These are phyloP conservation scores for Nudaria mundana DNA, from an alignment of 2,888 invertebrate genomes.

Conservation along the genomic window DNA sequence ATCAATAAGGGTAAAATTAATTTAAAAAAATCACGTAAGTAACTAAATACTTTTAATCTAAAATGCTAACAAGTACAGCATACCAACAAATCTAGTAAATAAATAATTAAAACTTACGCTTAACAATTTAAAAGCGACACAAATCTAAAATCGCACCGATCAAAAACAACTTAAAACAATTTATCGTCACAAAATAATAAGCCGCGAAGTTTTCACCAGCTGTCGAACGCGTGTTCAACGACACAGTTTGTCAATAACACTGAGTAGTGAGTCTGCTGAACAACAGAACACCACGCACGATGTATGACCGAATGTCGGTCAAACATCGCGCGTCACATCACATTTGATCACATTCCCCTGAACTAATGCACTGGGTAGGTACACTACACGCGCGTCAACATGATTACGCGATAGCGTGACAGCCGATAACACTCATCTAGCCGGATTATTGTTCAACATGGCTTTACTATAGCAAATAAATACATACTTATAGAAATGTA, in stretches of 20 bases:
- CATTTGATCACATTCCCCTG: too few species aligned
- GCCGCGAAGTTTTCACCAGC: conserved; percentile 12
- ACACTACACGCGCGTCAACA: conserved; percentile 9
- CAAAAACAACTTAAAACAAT: neutral
- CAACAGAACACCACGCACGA: neutral
- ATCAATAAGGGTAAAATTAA: too few species aligned
- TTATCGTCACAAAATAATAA: conserved; percentile 8
- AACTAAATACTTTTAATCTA: too few species aligned
- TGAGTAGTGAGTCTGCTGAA: conserved; percentile 8
- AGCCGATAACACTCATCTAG: neutral
- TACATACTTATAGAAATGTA: too few species aligned
- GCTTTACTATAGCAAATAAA: too few species aligned
- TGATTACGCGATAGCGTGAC: conserved; percentile 11
- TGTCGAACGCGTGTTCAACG: conserved; percentile 23
- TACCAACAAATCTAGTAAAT: too few species aligned
- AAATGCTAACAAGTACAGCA: too few species aligned
- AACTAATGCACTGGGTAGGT: conserved; percentile 10
- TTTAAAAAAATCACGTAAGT: too few species aligned
- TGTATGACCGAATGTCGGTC: conserved; percentile 5
- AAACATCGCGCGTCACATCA: conserved; percentile 8
- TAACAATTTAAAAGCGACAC: too few species aligned
- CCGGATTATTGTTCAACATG: too few species aligned
- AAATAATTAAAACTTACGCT: too few species aligned
- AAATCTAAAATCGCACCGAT: neutral
- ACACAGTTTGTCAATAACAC: conserved; percentile 25